These are phyloP conservation scores for Acanthurus lineatus DNA, from an alignment of 2,797 vertebrate genomes.

Conservation along the genomic window DNA sequence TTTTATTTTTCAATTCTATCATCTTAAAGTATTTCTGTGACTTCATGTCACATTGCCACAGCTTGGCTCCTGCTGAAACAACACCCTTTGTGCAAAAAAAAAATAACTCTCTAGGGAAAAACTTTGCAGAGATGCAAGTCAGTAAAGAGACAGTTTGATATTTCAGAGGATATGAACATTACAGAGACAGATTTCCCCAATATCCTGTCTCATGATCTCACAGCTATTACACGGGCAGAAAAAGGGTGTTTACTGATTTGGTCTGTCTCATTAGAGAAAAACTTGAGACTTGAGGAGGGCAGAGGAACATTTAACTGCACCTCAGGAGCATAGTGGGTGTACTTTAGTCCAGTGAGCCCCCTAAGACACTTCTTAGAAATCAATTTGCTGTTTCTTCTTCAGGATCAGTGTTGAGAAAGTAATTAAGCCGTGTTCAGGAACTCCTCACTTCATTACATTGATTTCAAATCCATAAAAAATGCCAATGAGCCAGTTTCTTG, in stretches of 20 bases:
- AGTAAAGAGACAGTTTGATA: no score
- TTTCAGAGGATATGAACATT: no score
- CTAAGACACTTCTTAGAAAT: slow-evolving; percentile 60
- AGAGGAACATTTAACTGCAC: slow-evolving; percentile 26
- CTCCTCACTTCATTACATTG: slow-evolving; percentile 71
- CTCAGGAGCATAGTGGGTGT: slow-evolving; percentile 22
- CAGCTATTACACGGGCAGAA: neutral
- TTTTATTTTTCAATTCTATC: no score
- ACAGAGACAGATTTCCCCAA: no score
- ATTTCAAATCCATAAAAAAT: slow-evolving; percentile 68
- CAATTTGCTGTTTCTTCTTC: slow-evolving; percentile 68
- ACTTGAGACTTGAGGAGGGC: slow-evolving; percentile 11
- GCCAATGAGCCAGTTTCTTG: slow-evolving; percentile 49
- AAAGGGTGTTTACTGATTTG: slow-evolving; percentile 1
- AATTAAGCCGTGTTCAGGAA: slow-evolving; percentile 75
- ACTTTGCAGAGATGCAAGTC: no score
- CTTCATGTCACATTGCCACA: no score
- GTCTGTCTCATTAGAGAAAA: neutral
- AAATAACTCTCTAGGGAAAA: no score
- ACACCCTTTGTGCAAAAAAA: no score
- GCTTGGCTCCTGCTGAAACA: no score
- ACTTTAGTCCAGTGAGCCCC: slow-evolving; percentile 50
- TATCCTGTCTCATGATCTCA: neutral
- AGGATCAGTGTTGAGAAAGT: slow-evolving; percentile 66
- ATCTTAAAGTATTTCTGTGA: no score